These are phyloP conservation scores for Emys orbicularis DNA, from an alignment of 2,797 vertebrate genomes.

Conservation along the genomic window DNA sequence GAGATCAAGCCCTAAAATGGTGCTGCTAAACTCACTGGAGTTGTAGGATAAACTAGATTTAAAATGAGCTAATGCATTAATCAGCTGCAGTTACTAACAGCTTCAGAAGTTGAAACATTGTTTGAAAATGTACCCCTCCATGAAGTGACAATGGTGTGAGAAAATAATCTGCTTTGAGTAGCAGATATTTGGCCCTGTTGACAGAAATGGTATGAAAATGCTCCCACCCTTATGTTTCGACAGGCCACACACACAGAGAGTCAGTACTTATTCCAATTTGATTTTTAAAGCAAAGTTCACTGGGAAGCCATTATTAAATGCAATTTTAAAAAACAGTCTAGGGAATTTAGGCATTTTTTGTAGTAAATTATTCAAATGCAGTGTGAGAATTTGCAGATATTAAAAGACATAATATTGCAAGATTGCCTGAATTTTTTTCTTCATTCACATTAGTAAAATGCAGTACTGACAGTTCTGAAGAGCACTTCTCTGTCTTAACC, in stretches of 20 bases:
- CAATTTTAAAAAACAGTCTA: conserved; percentile 9
- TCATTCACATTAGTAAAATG: conserved; percentile 61
- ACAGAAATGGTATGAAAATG: conserved; percentile 70
- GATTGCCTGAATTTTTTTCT: conserved; percentile 71
- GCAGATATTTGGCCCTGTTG: conserved; percentile 65
- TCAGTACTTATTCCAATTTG: conserved; percentile 39
- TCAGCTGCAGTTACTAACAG: conserved; percentile 70
- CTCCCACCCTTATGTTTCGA: conserved; percentile 67
- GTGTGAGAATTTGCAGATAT: conserved; percentile 72
- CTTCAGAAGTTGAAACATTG: conserved; percentile 54
- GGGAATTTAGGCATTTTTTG: conserved; percentile 42
- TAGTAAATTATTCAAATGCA: conserved; percentile 58
- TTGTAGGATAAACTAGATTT: background rate
- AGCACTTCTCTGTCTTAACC: conserved; percentile 71
- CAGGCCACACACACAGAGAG: conserved; percentile 47
- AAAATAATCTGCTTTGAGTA: conserved; percentile 73
- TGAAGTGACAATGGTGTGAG: conserved; percentile 61
- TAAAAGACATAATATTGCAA: conserved; percentile 65
- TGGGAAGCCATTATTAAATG: conserved; percentile 57
- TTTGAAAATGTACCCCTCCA: conserved; percentile 11
- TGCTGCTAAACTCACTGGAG: conserved; percentile 20
- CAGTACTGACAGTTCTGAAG: conserved; percentile 64
- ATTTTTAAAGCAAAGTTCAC: conserved; percentile 45
- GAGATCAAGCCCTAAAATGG: background rate
- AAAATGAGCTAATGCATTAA: conserved; percentile 58